Conservation (phyloP, 2,113 vertebrate genomes). For the Sylvietta virens region DNA sequence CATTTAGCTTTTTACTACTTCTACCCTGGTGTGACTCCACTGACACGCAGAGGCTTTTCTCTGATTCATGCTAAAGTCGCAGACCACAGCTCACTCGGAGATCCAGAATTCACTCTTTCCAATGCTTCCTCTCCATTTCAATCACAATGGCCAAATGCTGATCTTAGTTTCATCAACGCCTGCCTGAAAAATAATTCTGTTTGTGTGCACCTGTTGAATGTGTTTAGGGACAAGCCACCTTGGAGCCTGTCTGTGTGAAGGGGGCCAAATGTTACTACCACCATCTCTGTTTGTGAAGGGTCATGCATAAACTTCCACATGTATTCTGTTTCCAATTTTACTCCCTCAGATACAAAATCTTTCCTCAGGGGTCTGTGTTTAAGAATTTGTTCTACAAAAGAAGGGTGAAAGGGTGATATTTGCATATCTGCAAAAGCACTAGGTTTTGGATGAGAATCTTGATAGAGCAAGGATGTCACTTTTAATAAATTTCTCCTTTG, state of each 20-base stretch:
- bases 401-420: neutral
- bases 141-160: neutral
- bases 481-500: neutral
- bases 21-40: neutral
- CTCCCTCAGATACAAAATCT: neutral
- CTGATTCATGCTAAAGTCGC: neutral
- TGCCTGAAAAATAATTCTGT: neutral
- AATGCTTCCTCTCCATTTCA: neutral
- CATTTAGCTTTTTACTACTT: neutral
- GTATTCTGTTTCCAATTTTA: neutral
- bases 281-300: neutral
- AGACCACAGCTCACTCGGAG: neutral
- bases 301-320: neutral
- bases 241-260: neutral
- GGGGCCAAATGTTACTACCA: rapidly evolving
- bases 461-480: neutral
- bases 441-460: neutral
- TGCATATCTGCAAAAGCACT: neutral
- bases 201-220: neutral
- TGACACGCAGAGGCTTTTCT: neutral
- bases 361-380: rapidly evolving
- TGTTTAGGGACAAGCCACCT: neutral
- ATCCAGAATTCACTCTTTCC: neutral
- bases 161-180: neutral
- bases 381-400: neutral